Conservation (phyloP, 2,888 invertebrate genomes). For the Limnephilus lunatus region DNA sequence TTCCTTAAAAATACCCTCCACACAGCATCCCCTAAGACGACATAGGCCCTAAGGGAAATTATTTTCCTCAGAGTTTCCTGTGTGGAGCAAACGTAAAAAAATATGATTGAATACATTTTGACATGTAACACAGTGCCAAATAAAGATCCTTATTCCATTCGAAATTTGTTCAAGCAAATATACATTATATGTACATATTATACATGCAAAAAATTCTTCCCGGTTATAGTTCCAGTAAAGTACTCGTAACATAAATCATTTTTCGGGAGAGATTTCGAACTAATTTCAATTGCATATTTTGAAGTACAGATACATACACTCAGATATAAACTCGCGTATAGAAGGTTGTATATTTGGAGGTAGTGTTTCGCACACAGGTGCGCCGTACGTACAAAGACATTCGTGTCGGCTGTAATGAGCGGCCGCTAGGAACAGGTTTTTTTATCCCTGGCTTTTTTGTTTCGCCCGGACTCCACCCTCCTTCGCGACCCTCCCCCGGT, state of each 20-base stretch:
- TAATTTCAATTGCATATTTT: not conserved
- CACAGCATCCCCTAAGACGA: no score
- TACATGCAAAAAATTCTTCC: no score
- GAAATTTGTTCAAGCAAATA: no score
- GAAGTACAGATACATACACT: not conserved
- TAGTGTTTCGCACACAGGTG: slow-evolving; percentile 49
- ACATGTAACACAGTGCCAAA: no score
- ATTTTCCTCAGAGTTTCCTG: no score
- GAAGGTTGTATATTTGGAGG: not conserved
- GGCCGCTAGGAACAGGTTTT: slow-evolving; percentile 59
- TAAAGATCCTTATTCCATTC: no score
- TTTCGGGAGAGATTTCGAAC: not conserved
- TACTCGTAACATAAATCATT: not conserved
- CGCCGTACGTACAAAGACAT: slow-evolving; percentile 32
- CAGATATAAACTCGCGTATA: slow-evolving; percentile 35
- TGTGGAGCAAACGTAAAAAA: no score
- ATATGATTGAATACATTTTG: no score
- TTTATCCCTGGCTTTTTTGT: slow-evolving; percentile 57
- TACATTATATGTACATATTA: no score
- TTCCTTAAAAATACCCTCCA: no score
- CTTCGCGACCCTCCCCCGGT: slow-evolving; percentile 53
- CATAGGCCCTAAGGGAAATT: no score
- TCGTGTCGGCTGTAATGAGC: slow-evolving; percentile 56
- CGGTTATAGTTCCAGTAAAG: no score
- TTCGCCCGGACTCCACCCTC: slow-evolving; percentile 58